Conservation (phyloP, 1,140 invertebrate species). For the Heliconius himera region DNA sequence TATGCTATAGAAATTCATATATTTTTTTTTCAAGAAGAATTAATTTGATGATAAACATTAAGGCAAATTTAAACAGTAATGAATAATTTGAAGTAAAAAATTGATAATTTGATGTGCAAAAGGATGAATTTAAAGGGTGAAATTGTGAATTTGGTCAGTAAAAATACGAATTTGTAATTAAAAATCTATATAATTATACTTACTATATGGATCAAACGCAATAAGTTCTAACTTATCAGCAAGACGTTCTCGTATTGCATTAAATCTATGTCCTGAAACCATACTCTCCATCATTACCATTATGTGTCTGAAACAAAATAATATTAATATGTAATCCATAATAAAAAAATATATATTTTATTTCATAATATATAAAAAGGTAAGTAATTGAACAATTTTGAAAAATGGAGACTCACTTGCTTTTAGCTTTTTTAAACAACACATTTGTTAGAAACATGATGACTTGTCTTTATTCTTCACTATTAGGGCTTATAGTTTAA, state of each 20-base stretch:
- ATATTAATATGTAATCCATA: not conserved
- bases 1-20: no score
- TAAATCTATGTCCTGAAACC: conserved; percentile 87
- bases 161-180: not conserved
- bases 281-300: conserved; percentile 90
- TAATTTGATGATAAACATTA: no score
- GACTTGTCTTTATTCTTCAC: not conserved
- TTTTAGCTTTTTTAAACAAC: conserved; percentile 75
- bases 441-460: conserved; percentile 72
- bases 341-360: not conserved
- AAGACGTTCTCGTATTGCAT: conserved; percentile 85
- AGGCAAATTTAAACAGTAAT: no score
- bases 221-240: conserved; percentile 90
- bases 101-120: no score
- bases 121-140: no score
- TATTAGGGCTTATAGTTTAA: not conserved
- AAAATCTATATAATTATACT: conserved; percentile 57
- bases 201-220: conserved; percentile 89
- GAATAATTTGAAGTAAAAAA: no score
- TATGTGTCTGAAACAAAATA: conserved; percentile 82
- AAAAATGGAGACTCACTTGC: conserved; percentile 57
- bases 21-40: no score
- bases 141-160: no score
- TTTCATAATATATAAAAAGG: not conserved
- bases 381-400: not conserved